Conservation (phyloP, 1,140 invertebrate genomes). For the Platorchestia sp. region DNA sequence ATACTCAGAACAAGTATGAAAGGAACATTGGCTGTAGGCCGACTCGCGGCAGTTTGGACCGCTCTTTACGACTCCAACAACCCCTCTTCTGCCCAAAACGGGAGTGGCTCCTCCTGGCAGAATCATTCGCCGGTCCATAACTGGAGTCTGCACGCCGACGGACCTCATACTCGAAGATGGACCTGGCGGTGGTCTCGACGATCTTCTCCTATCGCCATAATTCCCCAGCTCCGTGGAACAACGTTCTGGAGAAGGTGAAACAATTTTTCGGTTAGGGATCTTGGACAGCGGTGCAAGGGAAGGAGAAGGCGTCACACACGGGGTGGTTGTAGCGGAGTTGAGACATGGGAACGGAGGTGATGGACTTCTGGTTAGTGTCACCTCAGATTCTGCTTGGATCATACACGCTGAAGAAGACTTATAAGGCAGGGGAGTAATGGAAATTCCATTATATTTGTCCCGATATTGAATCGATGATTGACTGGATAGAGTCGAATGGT, state of each 20-base stretch:
- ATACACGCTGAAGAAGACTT: not conserved
- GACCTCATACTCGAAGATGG: slow-evolving; percentile 46
- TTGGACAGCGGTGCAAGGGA: slow-evolving; percentile 6
- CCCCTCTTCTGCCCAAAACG: slow-evolving; percentile 66
- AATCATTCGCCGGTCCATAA: slow-evolving; percentile 52
- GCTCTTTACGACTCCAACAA: slow-evolving; percentile 45
- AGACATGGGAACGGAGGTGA: not conserved
- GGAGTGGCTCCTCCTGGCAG: slow-evolving; percentile 56
- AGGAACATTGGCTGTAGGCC: slow-evolving; percentile 45
- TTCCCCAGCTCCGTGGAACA: not conserved
- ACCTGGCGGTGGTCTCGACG: slow-evolving; percentile 39
- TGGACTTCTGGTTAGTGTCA: slow-evolving; percentile 36
- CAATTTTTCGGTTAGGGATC: slow-evolving; percentile 15
- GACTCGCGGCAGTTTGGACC: slow-evolving; percentile 33
- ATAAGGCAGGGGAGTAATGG: not conserved
- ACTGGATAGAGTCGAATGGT: not conserved
- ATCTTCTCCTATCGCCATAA: not conserved
- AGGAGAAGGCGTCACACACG: slow-evolving; percentile 22
- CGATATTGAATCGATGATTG: not conserved
- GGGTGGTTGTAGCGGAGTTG: not conserved
- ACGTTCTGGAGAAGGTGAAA: slow-evolving; percentile 48
- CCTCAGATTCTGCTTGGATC: not conserved
- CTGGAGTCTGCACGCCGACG: slow-evolving; percentile 38
- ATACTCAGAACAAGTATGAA: slow-evolving; percentile 29
- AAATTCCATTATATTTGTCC: not conserved